Base-by-base conservation (phyloP, 1,140 invertebrate genomes). In the Cherax quadricarinatus region DNA sequence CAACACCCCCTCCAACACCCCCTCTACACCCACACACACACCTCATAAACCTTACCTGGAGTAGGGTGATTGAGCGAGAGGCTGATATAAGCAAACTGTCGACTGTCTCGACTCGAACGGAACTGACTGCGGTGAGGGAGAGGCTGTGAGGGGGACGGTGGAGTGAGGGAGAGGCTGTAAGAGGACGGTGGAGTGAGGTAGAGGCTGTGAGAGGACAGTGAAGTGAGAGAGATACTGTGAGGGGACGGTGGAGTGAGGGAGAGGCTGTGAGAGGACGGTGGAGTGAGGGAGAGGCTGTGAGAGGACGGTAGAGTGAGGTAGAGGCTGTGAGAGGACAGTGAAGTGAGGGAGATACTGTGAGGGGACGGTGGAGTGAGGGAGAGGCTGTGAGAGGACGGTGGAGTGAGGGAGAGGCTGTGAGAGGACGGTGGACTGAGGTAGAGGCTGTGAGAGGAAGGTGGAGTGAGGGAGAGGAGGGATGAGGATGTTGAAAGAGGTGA, bases 141-240 rank as follows among this genome's bases (percentile, higher is more conserved):
- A 86, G 84, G 62, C 60, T 62, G 60, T 41, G 70, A 49, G 66
- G 2, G 48, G 30, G 30, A 41, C 2, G 84, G 57, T 49, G 60
- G 51, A 60, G 73, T 53, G 86, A 88, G 86, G 75, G 86, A 88
- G 70, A 88, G 86, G 75, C 30, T 41, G 86, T 79, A 41, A 81
- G 83, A 70, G 30, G 62, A 66, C 7, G 60, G 62, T 41, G 57
- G 83, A 18, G 30, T 48, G 60, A 70, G 30, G n/a, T 3, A 6
- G 48, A 79, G 81, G 30, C 30, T 41, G 30, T 41, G 30, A 41
- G 30, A 41, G 30, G 30, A 41, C 30, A 62, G 57, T 49, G 60
- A 21, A 60, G 73, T 53, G 86, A 88, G 86, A 53, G 86, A 88
- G 70, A 88, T 75, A 53, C 30, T 41, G 86, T 79, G 30, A 81